A percentile compares a stretch with the other conserved stretches of the same genome.
phyloP scores from a whole-genome alignment of 1,140 invertebrate genomes.

The Drosophila santomea region DNA sequence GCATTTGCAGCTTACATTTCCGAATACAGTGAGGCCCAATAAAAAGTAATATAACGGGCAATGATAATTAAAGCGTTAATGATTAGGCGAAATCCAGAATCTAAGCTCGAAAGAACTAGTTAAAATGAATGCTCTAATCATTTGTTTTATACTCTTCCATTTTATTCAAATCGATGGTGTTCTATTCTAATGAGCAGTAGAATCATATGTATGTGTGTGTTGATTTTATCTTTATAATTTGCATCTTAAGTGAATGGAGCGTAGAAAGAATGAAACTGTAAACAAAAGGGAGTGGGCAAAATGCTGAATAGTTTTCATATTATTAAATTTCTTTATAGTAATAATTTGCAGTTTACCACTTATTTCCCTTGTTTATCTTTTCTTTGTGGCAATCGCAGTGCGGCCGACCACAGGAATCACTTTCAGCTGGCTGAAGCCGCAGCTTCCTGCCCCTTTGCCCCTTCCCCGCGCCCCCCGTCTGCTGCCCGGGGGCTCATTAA shows the following conservation, averaged over 20 bases:
- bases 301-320: conserved; percentile 13
- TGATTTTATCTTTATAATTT: background rate
- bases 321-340: conserved; percentile 23
- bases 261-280: background rate
- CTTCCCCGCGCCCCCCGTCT: background rate
- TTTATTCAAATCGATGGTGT: background rate
- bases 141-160: background rate
- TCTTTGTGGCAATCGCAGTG: conserved; percentile 22
- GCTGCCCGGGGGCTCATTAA: conserved; percentile 64
- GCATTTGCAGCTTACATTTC: too few species aligned
- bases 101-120: background rate
- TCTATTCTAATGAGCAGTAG: background rate
- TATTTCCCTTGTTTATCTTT: conserved; percentile 43
- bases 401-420: conserved; percentile 47
- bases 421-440: conserved; percentile 40
- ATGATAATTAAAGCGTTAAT: too few species aligned
- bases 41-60: background rate
- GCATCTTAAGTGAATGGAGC: background rate
- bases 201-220: background rate
- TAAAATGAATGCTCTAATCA: background rate
- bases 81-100: background rate
- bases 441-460: conserved; percentile 36
- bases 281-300: background rate
- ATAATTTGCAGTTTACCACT: conserved; percentile 32
- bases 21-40: too few species aligned